A percentile compares a stretch with the other conserved stretches of the same genome.
phyloP scores from a whole-genome alignment of 2,888 invertebrate species.

The Allophyes oxyacanthae region DNA sequence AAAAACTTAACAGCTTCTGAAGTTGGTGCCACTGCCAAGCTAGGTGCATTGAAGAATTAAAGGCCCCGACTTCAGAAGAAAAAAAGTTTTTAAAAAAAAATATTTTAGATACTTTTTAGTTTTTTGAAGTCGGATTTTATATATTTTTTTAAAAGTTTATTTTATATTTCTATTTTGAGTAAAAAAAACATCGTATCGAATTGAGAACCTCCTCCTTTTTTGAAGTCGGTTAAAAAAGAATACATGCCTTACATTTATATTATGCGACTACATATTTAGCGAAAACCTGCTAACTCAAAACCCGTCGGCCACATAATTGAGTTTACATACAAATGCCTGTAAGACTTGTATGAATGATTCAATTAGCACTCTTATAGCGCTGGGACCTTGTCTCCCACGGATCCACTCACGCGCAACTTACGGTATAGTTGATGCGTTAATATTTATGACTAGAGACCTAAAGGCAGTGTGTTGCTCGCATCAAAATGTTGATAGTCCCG shows the following conservation, averaged over 20 bases:
- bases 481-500: slow-evolving; percentile 6
- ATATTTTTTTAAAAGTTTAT: too few species aligned
- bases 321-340: slow-evolving; percentile 38
- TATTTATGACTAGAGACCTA: slow-evolving; percentile 29
- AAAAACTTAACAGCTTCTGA: too few species aligned
- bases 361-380: slow-evolving; percentile 63
- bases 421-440: slow-evolving; percentile 42
- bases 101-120: too few species aligned
- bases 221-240: too few species aligned
- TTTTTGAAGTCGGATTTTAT: too few species aligned
- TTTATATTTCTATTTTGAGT: too few species aligned
- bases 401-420: slow-evolving; percentile 47
- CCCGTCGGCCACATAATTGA: slow-evolving; percentile 15
- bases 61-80: too few species aligned
- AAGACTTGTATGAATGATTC: slow-evolving; percentile 59
- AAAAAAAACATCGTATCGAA: too few species aligned
- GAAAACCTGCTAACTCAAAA: slow-evolving; percentile 31
- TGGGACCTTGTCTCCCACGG: slow-evolving; percentile 51
- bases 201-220: too few species aligned
- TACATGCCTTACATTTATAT: slow-evolving; percentile 12
- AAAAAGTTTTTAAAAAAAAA: too few species aligned
- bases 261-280: slow-evolving; percentile 9
- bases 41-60: too few species aligned
- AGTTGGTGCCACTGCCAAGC: too few species aligned
- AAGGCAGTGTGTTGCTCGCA: neutral